phyloP scores from a whole-genome alignment of 1,140 invertebrate genomes.

The Hormaphis cornu region DNA sequence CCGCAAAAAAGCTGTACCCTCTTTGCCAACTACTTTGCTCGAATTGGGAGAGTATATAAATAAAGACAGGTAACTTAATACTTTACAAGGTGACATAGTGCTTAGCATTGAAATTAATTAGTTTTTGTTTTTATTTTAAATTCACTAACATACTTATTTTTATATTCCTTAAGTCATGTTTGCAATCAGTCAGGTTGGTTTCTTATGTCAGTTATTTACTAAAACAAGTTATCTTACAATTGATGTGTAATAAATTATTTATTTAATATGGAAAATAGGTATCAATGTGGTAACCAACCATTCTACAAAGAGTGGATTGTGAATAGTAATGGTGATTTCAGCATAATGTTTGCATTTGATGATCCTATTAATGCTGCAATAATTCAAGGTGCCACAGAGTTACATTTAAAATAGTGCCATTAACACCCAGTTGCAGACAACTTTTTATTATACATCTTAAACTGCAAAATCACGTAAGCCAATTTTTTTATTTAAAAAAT shows the following conservation, averaged over 20 bases:
- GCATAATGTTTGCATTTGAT: background rate
- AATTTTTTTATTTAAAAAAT: background rate
- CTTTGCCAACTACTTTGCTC: background rate
- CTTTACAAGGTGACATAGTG: too few species aligned
- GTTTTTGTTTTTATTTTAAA: too few species aligned
- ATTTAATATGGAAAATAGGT: background rate
- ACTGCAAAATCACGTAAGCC: background rate
- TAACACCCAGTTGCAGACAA: background rate
- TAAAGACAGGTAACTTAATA: background rate
- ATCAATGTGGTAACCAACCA: background rate
- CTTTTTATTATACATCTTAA: background rate
- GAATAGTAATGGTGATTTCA: background rate
- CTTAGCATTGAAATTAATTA: too few species aligned
- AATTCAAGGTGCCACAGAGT: background rate
- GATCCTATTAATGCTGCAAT: background rate
- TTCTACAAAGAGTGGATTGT: background rate
- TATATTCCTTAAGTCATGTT: too few species aligned
- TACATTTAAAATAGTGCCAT: background rate
- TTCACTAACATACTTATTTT: too few species aligned
- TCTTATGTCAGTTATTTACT: too few species aligned
- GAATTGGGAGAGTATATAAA: background rate
- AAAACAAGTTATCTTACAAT: too few species aligned
- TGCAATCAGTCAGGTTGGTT: too few species aligned
- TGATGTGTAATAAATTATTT: background rate
- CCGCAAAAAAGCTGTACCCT: background rate